Percentiles rank a stretch among this genome's conserved stretches.
These are phyloP conservation scores for Choloepus didactylus DNA, from an alignment of 2,797 vertebrate species.

Conservation along the genomic window DNA sequence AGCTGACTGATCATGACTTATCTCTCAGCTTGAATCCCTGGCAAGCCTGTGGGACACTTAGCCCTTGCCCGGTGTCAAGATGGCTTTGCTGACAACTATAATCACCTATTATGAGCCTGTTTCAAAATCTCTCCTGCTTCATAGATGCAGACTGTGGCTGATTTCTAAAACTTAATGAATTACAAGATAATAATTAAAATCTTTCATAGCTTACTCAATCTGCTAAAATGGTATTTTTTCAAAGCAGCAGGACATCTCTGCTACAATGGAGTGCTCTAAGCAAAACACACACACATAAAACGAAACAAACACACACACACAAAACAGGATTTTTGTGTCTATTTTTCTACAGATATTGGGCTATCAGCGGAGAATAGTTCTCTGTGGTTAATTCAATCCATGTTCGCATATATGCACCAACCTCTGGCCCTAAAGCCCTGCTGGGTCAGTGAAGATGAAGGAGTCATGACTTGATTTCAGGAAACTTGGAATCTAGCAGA, in stretches of 20 bases:
- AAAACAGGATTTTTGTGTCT: background rate
- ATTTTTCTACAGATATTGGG: fast-evolving
- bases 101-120: fast-evolving
- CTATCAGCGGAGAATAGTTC: background rate
- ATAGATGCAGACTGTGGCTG: background rate
- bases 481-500: background rate
- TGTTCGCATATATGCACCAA: fast-evolving
- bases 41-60: fast-evolving
- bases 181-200: background rate
- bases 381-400: fast-evolving
- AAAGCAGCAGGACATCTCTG: background rate
- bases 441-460: fast-evolving
- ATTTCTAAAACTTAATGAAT: background rate
- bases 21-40: background rate
- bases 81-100: fast-evolving
- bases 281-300: background rate
- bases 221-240: background rate
- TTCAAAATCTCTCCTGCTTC: background rate
- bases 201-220: background rate
- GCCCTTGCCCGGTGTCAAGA: background rate
- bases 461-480: background rate
- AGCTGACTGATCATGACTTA: background rate
- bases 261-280: too few species aligned
- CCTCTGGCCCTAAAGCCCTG: too few species aligned
- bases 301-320: background rate